Evolutionary conservation across 35 echinoderm and acorn worm genomes (phyloP), one percentile per base, ranked within the genome.

Genomic region (Holothuria glaberrima): DNA sequence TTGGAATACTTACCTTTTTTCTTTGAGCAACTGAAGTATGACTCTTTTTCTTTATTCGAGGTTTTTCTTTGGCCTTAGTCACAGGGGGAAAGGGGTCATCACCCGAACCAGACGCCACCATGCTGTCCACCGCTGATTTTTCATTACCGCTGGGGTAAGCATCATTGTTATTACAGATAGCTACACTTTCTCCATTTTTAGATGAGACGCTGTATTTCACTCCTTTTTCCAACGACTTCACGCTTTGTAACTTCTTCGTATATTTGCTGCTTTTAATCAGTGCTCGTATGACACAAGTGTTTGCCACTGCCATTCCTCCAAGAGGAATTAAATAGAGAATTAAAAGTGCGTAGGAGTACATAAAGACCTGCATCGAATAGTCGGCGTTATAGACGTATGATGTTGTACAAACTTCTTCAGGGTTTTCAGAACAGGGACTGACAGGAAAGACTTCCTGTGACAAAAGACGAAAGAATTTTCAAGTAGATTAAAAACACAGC

Each of bases 301-400:
- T 90, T 6, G 83, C 54, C 41, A 92, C 59, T 7, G 61, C 36
- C 90, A 95, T 95, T 5, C 78, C 86, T 17, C 45, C 19, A 9
- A 95, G 57, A 34, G 93, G 93, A 12, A 95, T 17, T n/a, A 83
- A 22, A 62, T 95, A 95, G 1, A 95, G 86, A 12, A 95, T 14
- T 17, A 83, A 20, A 14, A 95, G 80, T 5, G 68, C 68, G 62
- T 90, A 94, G 34, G 77, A 22, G 24, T 61, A 35, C 19, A 88
- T 88, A 20, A 58, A 29, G 32, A 80, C 44, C 34, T 36, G 30
- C 59, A 56, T 48, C 17, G 0, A 0, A 18, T n/a, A 21, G 12
- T 69, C 31, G 24, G 5, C 25, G 22, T 4, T 0, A 4, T 25
- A n/a, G 25, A 17, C 17, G 66, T 54, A 54, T 0, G 5, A 14